These are phyloP conservation scores for Muntiacus muntjak DNA, from an alignment of 2,113 vertebrate species.

Conservation along the genomic window DNA sequence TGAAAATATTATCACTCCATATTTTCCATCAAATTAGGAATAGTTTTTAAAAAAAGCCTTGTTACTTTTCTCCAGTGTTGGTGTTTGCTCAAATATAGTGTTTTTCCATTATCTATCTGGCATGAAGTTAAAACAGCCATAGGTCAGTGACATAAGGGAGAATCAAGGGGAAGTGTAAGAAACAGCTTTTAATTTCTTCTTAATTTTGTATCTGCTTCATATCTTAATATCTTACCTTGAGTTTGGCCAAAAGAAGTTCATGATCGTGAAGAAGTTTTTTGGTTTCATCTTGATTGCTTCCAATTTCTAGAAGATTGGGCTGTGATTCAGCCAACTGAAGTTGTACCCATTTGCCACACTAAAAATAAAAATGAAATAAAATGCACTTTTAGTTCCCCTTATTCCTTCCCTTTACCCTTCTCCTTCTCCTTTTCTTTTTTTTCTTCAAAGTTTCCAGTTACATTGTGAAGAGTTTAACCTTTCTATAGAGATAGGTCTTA, in stretches of 20 bases:
- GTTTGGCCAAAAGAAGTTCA: constrained; percentile 87
- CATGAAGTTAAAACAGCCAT: not conserved
- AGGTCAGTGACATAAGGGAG: not conserved
- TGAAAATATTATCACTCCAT: not conserved
- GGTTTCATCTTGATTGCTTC: constrained; percentile 88
- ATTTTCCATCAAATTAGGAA: constrained; percentile 16
- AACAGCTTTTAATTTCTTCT: not conserved
- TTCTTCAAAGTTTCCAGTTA: not conserved
- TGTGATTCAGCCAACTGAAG: constrained; percentile 90
- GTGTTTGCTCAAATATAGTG: not conserved
- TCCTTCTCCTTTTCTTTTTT: not conserved
- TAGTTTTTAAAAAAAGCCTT: not conserved
- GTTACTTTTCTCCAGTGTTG: not conserved
- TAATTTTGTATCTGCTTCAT: not conserved
- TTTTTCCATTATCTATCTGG: not conserved
- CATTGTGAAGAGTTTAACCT: not conserved
- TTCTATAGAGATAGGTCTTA: not conserved
- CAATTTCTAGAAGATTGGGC: constrained; percentile 92
- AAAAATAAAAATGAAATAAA: constrained; percentile 64
- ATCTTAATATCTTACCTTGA: constrained; percentile 85
- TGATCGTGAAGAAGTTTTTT: constrained; percentile 88
- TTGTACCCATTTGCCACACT: constrained; percentile 89
- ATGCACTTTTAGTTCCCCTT: constrained; percentile 53
- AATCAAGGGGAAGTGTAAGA: not conserved
- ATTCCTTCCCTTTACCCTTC: not conserved